Percentiles rank a stretch among this genome's conserved stretches.
phyloP scores from a whole-genome alignment of 2,888 invertebrate species.

The Leptopterna dolabrata region DNA sequence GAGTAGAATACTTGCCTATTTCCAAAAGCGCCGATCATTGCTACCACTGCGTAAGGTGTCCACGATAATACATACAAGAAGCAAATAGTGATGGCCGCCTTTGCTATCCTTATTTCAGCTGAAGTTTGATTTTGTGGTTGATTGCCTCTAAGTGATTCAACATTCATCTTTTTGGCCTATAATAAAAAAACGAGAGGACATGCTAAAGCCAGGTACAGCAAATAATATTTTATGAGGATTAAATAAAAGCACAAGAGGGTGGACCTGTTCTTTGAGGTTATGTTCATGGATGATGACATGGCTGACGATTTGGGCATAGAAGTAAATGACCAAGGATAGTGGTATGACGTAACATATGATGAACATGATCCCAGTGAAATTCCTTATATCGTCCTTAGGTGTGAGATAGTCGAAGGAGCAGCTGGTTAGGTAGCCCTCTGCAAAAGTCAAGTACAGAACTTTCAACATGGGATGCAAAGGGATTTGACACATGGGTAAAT shows the following conservation, averaged over 20 bases:
- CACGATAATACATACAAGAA: conserved; percentile 88
- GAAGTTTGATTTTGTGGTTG: conserved; percentile 76
- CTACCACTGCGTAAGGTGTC: conserved; percentile 89
- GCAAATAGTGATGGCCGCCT: conserved; percentile 88
- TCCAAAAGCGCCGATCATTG: conserved; percentile 86
- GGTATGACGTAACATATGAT: conserved; percentile 82
- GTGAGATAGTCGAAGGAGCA: conserved; percentile 86
- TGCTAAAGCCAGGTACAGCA: neutral
- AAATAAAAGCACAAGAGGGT: neutral
- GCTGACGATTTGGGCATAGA: conserved; percentile 87
- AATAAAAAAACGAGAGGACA: conserved; percentile 50
- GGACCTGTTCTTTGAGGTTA: conserved; percentile 77
- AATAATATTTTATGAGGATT: neutral
- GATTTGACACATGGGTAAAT: too few relatives aligned
- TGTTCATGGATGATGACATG: conserved; percentile 90
- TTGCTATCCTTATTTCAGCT: conserved; percentile 86
- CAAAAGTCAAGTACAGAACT: too few relatives aligned
- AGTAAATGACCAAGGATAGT: conserved; percentile 81
- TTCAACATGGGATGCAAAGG: too few relatives aligned
- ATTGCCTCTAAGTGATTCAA: conserved; percentile 82
- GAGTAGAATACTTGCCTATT: conserved; percentile 70
- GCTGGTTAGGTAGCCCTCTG: conserved; percentile 91
- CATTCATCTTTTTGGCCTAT: conserved; percentile 90
- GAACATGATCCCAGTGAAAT: conserved; percentile 83
- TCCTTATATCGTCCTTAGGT: conserved; percentile 80